phyloP scores from a whole-genome alignment of 2,797 vertebrate genomes.

The Amniataba percoides region DNA sequence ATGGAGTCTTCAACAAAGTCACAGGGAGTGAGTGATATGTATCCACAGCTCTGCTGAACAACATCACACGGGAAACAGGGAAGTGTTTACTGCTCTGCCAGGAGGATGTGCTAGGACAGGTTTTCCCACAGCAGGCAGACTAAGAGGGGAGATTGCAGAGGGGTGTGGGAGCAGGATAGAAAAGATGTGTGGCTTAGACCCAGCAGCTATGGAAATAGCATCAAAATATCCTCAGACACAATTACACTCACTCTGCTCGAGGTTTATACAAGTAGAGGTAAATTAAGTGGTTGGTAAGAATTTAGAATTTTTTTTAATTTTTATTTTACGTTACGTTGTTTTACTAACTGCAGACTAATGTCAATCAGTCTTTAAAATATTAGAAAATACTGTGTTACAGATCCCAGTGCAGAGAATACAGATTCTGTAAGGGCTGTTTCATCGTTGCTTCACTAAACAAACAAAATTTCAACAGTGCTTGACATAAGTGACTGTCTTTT shows the following conservation, averaged over 20 bases:
- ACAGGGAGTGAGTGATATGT: constrained; percentile 51
- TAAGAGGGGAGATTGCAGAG: constrained; percentile 39
- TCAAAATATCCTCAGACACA: constrained; percentile 29
- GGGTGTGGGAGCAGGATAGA: constrained; percentile 31
- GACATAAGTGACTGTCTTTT: not conserved
- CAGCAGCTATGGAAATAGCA: constrained; percentile 25
- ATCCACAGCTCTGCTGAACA: constrained; percentile 47
- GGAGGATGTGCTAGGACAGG: constrained; percentile 57
- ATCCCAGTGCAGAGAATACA: too few species aligned
- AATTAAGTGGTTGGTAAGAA: not conserved
- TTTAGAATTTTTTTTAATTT: too few species aligned
- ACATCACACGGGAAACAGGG: constrained; percentile 48
- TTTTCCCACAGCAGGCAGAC: constrained; percentile 49
- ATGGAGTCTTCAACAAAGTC: constrained; percentile 16
- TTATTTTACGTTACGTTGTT: not conserved
- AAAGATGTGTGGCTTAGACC: constrained; percentile 36
- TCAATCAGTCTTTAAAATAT: not conserved
- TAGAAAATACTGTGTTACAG: not conserved
- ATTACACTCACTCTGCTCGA: not conserved
- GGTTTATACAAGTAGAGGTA: constrained; percentile 4
- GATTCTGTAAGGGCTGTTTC: not conserved
- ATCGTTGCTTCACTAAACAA: not conserved
- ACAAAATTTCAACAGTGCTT: not conserved
- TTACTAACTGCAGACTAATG: not conserved
- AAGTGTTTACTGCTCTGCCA: constrained; percentile 50